Evolutionary conservation across 2,888 invertebrate genomes (phyloP), one percentile per base, ranked within the genome.

Genomic region (Synanthedon tipuliformis): DNA sequence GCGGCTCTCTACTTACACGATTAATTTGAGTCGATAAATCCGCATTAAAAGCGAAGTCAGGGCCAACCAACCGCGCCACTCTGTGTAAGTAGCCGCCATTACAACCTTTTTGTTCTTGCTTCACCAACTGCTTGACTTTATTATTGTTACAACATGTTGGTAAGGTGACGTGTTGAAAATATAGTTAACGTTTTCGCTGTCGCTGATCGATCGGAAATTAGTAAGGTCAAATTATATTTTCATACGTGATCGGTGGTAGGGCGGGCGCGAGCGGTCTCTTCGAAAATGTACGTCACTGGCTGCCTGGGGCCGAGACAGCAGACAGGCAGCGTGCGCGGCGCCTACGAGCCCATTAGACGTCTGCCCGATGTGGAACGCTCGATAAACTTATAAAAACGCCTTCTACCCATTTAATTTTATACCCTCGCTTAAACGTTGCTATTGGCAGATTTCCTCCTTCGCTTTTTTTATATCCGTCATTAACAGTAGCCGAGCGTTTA

Each of bases 361-460:
- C 85, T 81, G 76, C 75, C 74, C 78, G 79, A 81, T 83, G 79
- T 82, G 66, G 82, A 84, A 83, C 86, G 87, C 86, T 86, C 86
- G 84, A 86, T 86, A 86, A 86, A 86, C 86, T 86, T 85, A 80
- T 85, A 84, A 85, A 86, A 86, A 84, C 82, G 82, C 82, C 81
- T 82, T 83, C 82, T 80, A 81, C 78, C 80, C 80, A 83, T 85
- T 86, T 86, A 84, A 85, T 85, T 85, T 86, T 86, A 86, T 82
- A 81, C 71, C 79, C 77, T 71, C 73, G 81, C 81, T 80, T 81
- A 80, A 82, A 81, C 80, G 77, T 76, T 81, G 83, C 78, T 81
- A 81, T 86, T 84, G 86, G 83, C 81, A 83, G 80, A 81, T 85
- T 83, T 81, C 74, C 75, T 80, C 73, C 71, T 78, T 65, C 74